Conservation (phyloP, 2,888 invertebrate species). For the Melanargia galathea region DNA sequence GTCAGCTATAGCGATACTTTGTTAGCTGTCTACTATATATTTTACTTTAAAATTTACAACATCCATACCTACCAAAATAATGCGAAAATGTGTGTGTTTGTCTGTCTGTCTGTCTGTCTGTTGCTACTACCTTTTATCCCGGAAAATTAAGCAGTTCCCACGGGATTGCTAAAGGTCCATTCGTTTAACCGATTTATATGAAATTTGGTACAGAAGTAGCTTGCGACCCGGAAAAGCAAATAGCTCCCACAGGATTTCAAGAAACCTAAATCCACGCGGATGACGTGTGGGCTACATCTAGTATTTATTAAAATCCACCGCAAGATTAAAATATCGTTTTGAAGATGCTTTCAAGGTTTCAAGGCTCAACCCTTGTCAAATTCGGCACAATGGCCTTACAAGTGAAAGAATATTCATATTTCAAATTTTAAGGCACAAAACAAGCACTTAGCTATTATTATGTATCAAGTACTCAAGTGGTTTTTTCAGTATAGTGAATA, state of each 20-base stretch:
- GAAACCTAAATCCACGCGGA: no score
- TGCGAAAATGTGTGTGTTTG: no score
- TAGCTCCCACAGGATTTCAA: no score
- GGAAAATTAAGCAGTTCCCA: no score
- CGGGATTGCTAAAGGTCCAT: no score
- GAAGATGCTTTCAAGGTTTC: conserved; percentile 6
- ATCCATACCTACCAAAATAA: no score
- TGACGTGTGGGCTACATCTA: not conserved
- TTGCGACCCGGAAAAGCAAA: no score
- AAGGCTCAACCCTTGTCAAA: conserved; percentile 5
- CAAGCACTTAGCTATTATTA: conserved; percentile 3
- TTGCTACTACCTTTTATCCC: no score
- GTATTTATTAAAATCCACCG: not conserved
- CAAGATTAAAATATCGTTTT: conserved; percentile 5
- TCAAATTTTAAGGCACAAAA: not conserved
- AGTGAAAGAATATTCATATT: not conserved
- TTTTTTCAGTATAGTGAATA: not conserved
- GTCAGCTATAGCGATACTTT: not conserved
- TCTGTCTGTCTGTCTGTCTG: no score
- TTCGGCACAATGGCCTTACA: not conserved
- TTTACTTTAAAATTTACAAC: no score
- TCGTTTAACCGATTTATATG: no score
- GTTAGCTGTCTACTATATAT: not conserved
- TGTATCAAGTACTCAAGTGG: not conserved
- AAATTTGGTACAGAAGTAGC: no score